These are phyloP conservation scores for Thryonomys swinderianus DNA, from an alignment of 2,113 vertebrate genomes.

Conservation along the genomic window DNA sequence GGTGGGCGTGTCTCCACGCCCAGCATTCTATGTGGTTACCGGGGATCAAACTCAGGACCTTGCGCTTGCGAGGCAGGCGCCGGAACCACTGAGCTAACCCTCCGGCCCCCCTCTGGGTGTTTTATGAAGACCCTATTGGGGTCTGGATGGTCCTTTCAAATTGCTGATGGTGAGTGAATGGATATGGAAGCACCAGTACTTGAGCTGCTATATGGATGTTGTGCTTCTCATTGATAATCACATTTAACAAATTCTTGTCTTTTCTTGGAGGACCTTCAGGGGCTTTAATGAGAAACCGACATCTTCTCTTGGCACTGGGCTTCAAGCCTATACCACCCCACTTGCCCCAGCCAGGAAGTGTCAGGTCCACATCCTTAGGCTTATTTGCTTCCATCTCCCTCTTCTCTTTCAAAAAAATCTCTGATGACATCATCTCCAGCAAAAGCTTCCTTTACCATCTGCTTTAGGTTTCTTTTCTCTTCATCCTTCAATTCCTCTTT, in stretches of 20 bases:
- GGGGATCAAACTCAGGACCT: no score
- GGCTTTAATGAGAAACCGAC: slow-evolving; percentile 87
- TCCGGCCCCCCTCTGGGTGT: slow-evolving; percentile 91
- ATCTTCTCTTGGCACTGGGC: slow-evolving; percentile 87
- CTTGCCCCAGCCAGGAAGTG: slow-evolving; percentile 96
- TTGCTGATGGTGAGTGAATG: slow-evolving; percentile 89
- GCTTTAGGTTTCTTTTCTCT: slow-evolving; percentile 84
- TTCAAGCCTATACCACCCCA: slow-evolving; percentile 92
- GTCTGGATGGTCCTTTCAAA: slow-evolving; percentile 92
- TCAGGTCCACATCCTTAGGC: slow-evolving; percentile 89
- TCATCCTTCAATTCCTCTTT: slow-evolving; percentile 84
- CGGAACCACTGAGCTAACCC: no score
- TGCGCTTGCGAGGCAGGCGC: no score
- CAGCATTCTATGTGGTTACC: no score
- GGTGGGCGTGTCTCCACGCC: no score
- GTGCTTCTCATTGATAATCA: slow-evolving; percentile 90
- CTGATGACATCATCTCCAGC: slow-evolving; percentile 94
- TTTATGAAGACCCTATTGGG: slow-evolving; percentile 93
- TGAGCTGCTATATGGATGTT: slow-evolving; percentile 85
- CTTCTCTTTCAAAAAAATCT: slow-evolving; percentile 94
- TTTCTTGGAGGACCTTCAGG: slow-evolving; percentile 74
- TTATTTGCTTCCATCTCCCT: slow-evolving; percentile 84
- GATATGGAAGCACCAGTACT: slow-evolving; percentile 92
- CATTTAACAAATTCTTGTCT: slow-evolving; percentile 85
- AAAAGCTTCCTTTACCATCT: slow-evolving; percentile 94